Base-by-base conservation (phyloP, 2,797 vertebrate species). In the Epinephelus awoara region DNA sequence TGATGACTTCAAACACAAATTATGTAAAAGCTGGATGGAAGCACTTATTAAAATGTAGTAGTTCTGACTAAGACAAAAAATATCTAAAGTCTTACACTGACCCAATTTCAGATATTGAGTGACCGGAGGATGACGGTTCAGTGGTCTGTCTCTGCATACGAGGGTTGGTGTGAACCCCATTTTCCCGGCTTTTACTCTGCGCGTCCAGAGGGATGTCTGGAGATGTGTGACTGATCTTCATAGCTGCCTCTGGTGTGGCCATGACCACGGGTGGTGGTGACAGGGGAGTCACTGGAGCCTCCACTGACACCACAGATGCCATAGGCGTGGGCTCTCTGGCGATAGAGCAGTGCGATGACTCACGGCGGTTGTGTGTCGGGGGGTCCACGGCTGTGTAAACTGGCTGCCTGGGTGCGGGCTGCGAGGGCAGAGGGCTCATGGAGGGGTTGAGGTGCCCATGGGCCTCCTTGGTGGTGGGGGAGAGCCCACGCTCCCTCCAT, bases 221-320 rank as follows among this genome's bases (percentile, higher is more conserved):
- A 67, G 97, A 99, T 2, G 98, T 99, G 93, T 98, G 96, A 85
- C 98, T 99, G 92, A 99, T 99, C 95, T 99, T 99, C 96, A 99
- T 97, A 90, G 97, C 97, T 84, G 96, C 95, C 90, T 99, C 98
- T 0, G 96, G 96, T 62, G 95, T 90, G 40, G 93, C 93, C 76
- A 92, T 57, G 66, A 88, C 92, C 75, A 91, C 90, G 67, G 97
- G 93, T 23, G 95, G 94, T 3, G 95, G 95, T n/a, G 95, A 96
- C 8, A 91, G 79, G 0, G 95, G 95, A 19, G 93, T 93, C 46
- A 90, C 80, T 0, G 94, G 96, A 67, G 93, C 96, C 52, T 97
- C 97, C 70, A 97, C 89, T 0, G 97, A 96, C 27, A 97, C 96
- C 56, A 97, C 96, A 0, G 98, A 97, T 1, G 97, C 97, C 0